Conservation (phyloP, 2,888 invertebrate genomes). For the Mayetiola destructor region DNA sequence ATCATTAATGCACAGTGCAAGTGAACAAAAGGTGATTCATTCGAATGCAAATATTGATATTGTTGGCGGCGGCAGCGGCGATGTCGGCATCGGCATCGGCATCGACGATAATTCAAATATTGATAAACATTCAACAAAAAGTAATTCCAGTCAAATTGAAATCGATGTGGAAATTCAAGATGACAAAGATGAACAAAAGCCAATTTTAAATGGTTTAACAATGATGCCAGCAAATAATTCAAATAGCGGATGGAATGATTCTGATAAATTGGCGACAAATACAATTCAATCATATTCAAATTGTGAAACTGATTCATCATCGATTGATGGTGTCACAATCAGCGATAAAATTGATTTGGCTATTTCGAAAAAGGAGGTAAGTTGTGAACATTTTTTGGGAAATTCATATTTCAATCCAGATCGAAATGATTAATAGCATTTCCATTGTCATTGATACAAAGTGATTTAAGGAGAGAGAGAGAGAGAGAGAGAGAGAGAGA, state of each 20-base stretch:
- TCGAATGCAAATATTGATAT: no score
- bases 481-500: background rate
- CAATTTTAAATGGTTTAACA: background rate
- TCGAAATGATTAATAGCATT: background rate
- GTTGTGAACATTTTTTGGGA: background rate
- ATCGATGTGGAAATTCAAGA: constrained; percentile 3
- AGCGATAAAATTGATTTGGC: background rate
- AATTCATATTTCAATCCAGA: background rate
- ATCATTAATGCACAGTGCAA: no score
- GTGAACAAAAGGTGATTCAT: no score
- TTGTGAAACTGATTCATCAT: background rate
- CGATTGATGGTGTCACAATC: background rate
- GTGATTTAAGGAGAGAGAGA: background rate
- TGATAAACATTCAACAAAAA: background rate
- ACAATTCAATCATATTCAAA: background rate
- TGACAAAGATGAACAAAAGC: background rate
- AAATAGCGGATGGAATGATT: background rate
- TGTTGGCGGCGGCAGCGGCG: no score
- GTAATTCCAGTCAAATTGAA: constrained; percentile 7
- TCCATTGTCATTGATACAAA: background rate
- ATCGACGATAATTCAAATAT: background rate
- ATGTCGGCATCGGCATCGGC: background rate
- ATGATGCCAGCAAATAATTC: background rate
- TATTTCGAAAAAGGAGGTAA: background rate
- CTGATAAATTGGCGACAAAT: background rate